Evolutionary conservation across 2,888 invertebrate genomes (phyloP).

Genomic region (Machimus rusticus): DNA sequence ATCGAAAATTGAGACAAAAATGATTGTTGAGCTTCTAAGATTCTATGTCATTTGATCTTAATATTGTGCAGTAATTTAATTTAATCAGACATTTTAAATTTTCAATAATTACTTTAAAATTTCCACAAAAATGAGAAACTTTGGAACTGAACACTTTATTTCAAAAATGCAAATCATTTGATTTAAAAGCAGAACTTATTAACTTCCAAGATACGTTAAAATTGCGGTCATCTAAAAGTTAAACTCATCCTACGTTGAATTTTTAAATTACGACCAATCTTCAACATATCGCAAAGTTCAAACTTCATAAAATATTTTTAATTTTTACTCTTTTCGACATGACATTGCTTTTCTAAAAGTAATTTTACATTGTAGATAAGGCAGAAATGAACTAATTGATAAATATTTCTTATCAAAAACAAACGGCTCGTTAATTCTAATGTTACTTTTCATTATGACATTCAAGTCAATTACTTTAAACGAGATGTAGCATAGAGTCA

Average conservation of each 20-base stretch:
- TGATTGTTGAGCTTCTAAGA: too few relatives aligned
- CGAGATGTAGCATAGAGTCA: background rate
- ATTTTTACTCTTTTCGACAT: background rate
- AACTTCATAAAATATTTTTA: background rate
- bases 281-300: background rate
- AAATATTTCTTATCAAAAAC: background rate
- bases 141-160: too few relatives aligned
- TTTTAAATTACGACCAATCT: background rate
- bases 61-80: too few relatives aligned
- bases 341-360: background rate
- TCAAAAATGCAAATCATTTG: background rate
- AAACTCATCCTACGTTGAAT: background rate
- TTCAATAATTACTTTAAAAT: background rate
- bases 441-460: background rate
- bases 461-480: background rate
- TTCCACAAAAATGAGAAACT: background rate
- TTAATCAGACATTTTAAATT: background rate
- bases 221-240: background rate
- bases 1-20: too few relatives aligned
- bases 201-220: background rate
- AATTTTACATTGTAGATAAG: background rate
- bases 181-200: too few relatives aligned
- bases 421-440: background rate
- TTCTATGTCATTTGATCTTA: too few relatives aligned
- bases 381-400: background rate